These are phyloP conservation scores for Abrostola tripartita DNA, from an alignment of 2,888 invertebrate species.

Conservation along the genomic window DNA sequence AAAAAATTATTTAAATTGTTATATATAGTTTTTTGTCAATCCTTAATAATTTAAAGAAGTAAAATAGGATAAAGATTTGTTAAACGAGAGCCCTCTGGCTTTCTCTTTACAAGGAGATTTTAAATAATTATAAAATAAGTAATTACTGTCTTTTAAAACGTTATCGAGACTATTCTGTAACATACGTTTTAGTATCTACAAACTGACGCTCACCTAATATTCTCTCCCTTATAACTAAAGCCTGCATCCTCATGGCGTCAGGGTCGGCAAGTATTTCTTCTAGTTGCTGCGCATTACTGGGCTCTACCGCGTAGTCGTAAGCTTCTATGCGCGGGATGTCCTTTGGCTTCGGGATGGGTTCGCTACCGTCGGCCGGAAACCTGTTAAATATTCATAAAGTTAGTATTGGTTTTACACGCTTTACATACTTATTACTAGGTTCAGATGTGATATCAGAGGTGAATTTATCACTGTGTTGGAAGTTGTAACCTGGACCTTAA, in stretches of 20 bases:
- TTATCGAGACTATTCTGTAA: neutral
- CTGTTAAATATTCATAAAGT: slow-evolving; percentile 66
- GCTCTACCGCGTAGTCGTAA: slow-evolving; percentile 96
- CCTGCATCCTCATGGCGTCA: slow-evolving; percentile 99
- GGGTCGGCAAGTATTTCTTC: slow-evolving; percentile 97
- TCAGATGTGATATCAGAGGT: too few species aligned
- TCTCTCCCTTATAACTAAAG: slow-evolving; percentile 96
- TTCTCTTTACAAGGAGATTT: too few species aligned
- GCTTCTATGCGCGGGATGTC: slow-evolving; percentile 93
- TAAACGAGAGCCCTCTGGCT: neutral
- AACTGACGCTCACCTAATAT: slow-evolving; percentile 89
- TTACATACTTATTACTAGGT: too few species aligned
- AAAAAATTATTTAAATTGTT: too few species aligned
- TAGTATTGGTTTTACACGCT: neutral
- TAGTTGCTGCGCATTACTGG: slow-evolving; percentile 92
- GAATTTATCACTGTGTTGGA: too few species aligned
- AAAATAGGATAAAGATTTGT: neutral
- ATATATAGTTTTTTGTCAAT: too few species aligned
- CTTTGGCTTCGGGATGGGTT: slow-evolving; percentile 92
- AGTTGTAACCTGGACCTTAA: too few species aligned
- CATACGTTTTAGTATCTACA: neutral
- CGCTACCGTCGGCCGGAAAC: slow-evolving; percentile 89
- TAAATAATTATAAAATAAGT: too few species aligned
- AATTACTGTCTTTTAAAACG: too few species aligned
- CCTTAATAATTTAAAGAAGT: too few species aligned